Evolutionary conservation across 2,113 vertebrate genomes (phyloP).

Genomic region (Eptatretus burgeri): DNA sequence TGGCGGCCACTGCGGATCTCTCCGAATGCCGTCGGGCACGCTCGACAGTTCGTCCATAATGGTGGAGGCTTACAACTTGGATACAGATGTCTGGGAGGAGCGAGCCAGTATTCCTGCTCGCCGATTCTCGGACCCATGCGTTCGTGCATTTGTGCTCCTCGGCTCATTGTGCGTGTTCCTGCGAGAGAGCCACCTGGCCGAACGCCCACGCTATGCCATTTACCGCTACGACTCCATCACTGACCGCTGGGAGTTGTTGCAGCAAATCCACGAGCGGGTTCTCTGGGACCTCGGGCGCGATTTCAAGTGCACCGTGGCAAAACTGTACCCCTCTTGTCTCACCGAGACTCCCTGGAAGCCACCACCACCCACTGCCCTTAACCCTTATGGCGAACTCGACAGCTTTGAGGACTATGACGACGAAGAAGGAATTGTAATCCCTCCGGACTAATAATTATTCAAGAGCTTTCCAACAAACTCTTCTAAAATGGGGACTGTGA

Average conservation of each 20-base stretch:
- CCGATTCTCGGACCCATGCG: slow-evolving; percentile 60
- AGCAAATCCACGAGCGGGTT: slow-evolving; percentile 65
- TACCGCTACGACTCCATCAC: slow-evolving; percentile 63
- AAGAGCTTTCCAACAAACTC: not conserved
- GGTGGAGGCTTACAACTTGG: slow-evolving; percentile 70
- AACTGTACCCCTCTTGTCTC: slow-evolving; percentile 87
- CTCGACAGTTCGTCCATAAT: slow-evolving; percentile 59
- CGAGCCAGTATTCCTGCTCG: slow-evolving; percentile 75
- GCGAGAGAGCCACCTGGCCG: slow-evolving; percentile 69
- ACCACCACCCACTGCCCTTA: slow-evolving; percentile 20
- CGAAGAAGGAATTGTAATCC: slow-evolving; percentile 2
- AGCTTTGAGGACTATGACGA: not conserved
- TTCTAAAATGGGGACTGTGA: too few relatives aligned
- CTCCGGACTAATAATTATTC: not conserved
- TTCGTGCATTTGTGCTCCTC: slow-evolving; percentile 55
- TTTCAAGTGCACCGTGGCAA: slow-evolving; percentile 75
- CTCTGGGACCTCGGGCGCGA: slow-evolving; percentile 79
- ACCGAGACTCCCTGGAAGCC: slow-evolving; percentile 92
- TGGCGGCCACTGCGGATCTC: slow-evolving; percentile 47
- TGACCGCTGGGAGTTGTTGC: slow-evolving; percentile 61
- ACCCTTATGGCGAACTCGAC: not conserved
- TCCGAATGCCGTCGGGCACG: slow-evolving; percentile 43
- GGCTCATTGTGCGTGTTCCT: slow-evolving; percentile 66
- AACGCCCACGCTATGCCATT: slow-evolving; percentile 66
- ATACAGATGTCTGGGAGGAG: slow-evolving; percentile 68